Evolutionary conservation across 2,113 vertebrate species (phyloP).

Genomic region (Semnornis frantzii): DNA sequence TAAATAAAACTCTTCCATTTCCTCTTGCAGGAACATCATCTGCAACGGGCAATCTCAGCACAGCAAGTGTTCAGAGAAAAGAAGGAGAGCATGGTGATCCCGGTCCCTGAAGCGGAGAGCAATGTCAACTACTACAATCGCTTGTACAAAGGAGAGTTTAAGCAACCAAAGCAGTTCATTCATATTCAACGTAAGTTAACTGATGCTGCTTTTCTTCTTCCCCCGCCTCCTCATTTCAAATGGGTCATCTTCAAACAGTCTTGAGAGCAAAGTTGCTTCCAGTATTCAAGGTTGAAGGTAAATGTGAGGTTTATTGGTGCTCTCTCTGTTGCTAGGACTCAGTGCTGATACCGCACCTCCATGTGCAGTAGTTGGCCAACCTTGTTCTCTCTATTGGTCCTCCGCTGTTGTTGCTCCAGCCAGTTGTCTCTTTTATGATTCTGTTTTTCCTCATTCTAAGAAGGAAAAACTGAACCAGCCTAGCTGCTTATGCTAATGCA

Average conservation of each 20-base stretch:
- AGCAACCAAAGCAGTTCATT: slow-evolving; percentile 93
- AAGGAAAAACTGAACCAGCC: background rate
- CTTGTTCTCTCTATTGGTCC: background rate
- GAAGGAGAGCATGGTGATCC: slow-evolving; percentile 96
- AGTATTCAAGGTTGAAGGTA: background rate
- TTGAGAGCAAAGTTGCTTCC: background rate
- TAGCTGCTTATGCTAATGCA: background rate
- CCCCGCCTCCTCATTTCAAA: background rate
- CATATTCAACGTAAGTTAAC: slow-evolving; percentile 91
- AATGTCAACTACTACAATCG: slow-evolving; percentile 93
- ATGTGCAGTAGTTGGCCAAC: background rate
- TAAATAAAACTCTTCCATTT: slow-evolving; percentile 2
- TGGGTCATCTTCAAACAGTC: background rate
- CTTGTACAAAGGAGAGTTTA: slow-evolving; percentile 91
- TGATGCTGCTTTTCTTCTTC: background rate
- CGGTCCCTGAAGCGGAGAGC: slow-evolving; percentile 91
- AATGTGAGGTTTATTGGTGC: background rate
- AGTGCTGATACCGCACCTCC: background rate
- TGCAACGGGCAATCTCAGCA: slow-evolving; percentile 93
- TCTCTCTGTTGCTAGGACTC: background rate
- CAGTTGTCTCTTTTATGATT: fast-evolving
- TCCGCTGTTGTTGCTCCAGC: background rate
- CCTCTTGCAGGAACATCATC: slow-evolving; percentile 89
- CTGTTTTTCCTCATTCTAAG: background rate
- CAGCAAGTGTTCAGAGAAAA: slow-evolving; percentile 95